These are phyloP conservation scores for Lutjanus erythropterus DNA, from an alignment of 2,113 vertebrate genomes.

Conservation along the genomic window DNA sequence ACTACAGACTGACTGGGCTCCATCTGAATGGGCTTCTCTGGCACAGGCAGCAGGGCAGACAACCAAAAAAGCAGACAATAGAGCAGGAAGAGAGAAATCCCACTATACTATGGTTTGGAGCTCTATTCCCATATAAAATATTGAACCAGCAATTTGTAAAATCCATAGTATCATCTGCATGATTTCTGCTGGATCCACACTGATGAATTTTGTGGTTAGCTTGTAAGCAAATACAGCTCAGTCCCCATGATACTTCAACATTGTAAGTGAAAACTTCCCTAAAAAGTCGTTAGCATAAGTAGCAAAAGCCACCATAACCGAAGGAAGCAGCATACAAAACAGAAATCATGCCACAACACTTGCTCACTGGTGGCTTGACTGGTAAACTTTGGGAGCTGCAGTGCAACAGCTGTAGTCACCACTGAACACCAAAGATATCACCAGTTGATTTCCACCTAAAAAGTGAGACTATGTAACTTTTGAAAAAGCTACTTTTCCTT, in stretches of 20 bases:
- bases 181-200: background rate
- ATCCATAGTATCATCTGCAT: background rate
- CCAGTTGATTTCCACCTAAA: background rate
- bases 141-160: conserved; percentile 18
- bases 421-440: background rate
- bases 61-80: conserved; percentile 50
- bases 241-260: background rate
- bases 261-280: too few species aligned
- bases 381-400: background rate
- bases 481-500: too few species aligned
- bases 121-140: conserved; percentile 16
- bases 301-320: background rate
- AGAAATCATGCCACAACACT: background rate
- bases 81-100: conserved; percentile 44
- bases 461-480: background rate
- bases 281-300: background rate
- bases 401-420: background rate
- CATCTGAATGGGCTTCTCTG: conserved; percentile 71
- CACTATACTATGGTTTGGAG: conserved; percentile 12
- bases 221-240: background rate
- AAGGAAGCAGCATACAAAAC: background rate
- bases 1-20: conserved; percentile 61
- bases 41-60: conserved; percentile 47
- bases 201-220: background rate
- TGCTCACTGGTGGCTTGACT: background rate